Conservation (phyloP, 2,113 vertebrate species). For the Lampris incognitus region DNA sequence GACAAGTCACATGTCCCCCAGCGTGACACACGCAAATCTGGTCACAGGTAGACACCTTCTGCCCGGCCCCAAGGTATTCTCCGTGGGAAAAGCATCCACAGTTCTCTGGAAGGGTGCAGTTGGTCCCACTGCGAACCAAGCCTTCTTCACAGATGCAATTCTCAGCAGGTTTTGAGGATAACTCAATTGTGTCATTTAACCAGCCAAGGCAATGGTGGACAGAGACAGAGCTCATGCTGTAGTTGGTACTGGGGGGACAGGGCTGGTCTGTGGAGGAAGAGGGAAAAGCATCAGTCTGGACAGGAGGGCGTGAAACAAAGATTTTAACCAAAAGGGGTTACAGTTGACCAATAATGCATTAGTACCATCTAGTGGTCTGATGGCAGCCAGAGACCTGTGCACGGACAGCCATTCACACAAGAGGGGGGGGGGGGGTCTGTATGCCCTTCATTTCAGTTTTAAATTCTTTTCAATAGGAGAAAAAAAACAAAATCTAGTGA, state of each 20-base stretch:
- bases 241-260: slow-evolving; percentile 39
- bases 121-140: slow-evolving; percentile 36
- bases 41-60: slow-evolving; percentile 9
- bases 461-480: no score
- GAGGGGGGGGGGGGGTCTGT: neutral
- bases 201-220: slow-evolving; percentile 43
- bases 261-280: slow-evolving; percentile 44
- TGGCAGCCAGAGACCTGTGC: slow-evolving; percentile 34
- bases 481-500: neutral
- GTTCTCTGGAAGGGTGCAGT: slow-evolving; percentile 40
- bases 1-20: slow-evolving; percentile 32
- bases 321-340: slow-evolving; percentile 31
- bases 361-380: slow-evolving; percentile 76
- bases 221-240: slow-evolving; percentile 36
- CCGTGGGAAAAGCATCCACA: slow-evolving; percentile 51
- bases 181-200: slow-evolving; percentile 32
- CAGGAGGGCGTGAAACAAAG: slow-evolving; percentile 10
- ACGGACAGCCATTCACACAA: slow-evolving; percentile 16
- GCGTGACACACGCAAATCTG: slow-evolving; percentile 55
- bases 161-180: slow-evolving; percentile 27
- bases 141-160: slow-evolving; percentile 50
- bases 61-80: slow-evolving; percentile 27
- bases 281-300: slow-evolving; percentile 44
- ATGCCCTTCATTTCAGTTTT: no score
- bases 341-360: slow-evolving; percentile 69